phyloP scores from a whole-genome alignment of 2,888 invertebrate genomes.

The Nomada flava region DNA sequence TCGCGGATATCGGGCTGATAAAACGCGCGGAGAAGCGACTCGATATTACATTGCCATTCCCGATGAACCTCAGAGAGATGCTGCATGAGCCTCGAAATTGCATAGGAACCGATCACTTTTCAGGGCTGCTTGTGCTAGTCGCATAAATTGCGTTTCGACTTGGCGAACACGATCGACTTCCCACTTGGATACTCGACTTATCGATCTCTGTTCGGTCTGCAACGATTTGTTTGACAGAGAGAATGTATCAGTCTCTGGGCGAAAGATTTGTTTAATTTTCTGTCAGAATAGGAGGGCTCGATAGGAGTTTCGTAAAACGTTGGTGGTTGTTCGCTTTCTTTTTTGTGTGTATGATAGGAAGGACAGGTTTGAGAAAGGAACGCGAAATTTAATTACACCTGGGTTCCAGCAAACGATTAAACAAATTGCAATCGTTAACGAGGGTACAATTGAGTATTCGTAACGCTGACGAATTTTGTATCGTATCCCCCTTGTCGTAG shows the following conservation, averaged over 20 bases:
- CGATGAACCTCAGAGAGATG: conserved; percentile 19
- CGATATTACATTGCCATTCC: conserved; percentile 35
- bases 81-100: conserved; percentile 40
- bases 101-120: conserved; percentile 30
- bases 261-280: background rate
- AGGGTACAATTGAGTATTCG: background rate
- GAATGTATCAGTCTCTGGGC: background rate
- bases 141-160: conserved; percentile 40
- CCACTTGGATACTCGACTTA: background rate
- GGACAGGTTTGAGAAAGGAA: no score
- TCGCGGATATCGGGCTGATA: conserved; percentile 45
- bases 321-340: no score
- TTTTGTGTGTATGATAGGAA: no score
- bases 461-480: background rate
- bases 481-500: background rate
- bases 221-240: no score
- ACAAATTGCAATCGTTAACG: background rate
- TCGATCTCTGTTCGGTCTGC: background rate
- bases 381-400: no score
- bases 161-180: conserved; percentile 28
- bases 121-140: conserved; percentile 9
- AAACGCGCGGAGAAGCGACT: conserved; percentile 33
- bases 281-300: background rate
- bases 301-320: no score
- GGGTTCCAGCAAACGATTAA: background rate